These are phyloP conservation scores for Columba livia DNA, from an alignment of 2,113 vertebrate genomes.

Conservation along the genomic window DNA sequence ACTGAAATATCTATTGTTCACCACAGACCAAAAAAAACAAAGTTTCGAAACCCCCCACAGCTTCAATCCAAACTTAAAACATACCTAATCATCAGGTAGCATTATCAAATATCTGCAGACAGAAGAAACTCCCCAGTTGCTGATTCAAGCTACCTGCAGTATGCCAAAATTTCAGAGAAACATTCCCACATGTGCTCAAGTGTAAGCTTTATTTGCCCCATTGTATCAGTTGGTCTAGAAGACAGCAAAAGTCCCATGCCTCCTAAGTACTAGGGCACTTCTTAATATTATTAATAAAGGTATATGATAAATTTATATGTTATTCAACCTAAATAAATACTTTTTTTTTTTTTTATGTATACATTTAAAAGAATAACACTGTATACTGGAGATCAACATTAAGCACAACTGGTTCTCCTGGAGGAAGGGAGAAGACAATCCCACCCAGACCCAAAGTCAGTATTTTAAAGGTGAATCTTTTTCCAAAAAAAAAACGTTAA, in stretches of 20 bases:
- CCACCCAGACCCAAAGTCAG: background rate
- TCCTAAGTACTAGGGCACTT: background rate
- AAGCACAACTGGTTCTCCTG: background rate
- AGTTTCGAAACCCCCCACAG: background rate
- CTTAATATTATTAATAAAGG: background rate
- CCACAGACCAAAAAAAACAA: background rate
- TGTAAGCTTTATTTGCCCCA: background rate
- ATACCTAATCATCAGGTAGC: background rate
- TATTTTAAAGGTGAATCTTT: background rate
- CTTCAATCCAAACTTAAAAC: background rate
- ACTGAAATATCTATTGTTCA: background rate
- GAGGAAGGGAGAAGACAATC: background rate
- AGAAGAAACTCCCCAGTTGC: background rate
- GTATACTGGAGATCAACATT: background rate
- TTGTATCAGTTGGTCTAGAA: background rate
- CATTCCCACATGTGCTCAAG: background rate
- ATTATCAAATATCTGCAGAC: background rate
- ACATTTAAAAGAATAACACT: background rate
- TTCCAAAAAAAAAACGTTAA: background rate
- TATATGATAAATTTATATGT: background rate
- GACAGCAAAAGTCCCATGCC: background rate
- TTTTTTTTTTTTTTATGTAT: background rate
- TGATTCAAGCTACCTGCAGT: background rate
- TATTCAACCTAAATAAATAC: background rate
- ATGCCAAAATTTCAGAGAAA: background rate